Percentiles rank a stretch among this genome's conserved stretches.
Evolutionary conservation across 2,797 vertebrate genomes (phyloP).

Genomic region (Microctenopoma steveboyesi): DNA sequence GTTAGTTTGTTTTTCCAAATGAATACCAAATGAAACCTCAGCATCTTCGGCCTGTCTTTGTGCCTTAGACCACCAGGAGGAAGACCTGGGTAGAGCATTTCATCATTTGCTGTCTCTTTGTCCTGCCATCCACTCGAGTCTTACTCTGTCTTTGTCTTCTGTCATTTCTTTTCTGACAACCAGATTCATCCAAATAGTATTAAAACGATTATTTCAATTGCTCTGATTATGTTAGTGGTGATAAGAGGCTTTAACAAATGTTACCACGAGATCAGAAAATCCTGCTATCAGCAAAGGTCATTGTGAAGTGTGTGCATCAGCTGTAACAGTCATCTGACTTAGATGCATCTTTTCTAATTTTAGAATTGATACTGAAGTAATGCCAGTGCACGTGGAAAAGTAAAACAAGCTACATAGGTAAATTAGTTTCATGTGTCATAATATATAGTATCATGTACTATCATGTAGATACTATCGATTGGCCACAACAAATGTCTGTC

Average conservation of each 20-base stretch:
- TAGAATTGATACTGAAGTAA: neutral
- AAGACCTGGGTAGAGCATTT: conserved; percentile 46
- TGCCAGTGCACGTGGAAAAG: too few relatives aligned
- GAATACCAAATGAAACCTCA: conserved; percentile 8
- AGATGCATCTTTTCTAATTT: neutral
- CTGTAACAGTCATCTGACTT: neutral
- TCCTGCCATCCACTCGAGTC: conserved; percentile 53
- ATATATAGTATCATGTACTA: too few relatives aligned
- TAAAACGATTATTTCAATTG: neutral
- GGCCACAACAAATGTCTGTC: too few relatives aligned
- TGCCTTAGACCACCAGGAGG: conserved; percentile 47
- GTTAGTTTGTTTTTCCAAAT: conserved; percentile 17
- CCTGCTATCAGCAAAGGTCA: too few relatives aligned
- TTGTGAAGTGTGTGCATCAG: neutral
- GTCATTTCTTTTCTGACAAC: conserved; percentile 34
- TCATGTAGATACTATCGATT: too few relatives aligned
- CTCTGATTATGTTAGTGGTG: neutral
- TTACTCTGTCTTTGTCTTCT: conserved; percentile 53
- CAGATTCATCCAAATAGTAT: conserved; percentile 38
- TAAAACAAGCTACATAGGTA: too few relatives aligned
- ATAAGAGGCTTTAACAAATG: too few relatives aligned
- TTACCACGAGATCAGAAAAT: too few relatives aligned
- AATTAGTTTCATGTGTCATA: too few relatives aligned
- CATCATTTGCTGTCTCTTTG: conserved; percentile 52
- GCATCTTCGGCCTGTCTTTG: conserved; percentile 41